Evolutionary conservation across 2,888 invertebrate species (phyloP).

Genomic region (Epirrita christyi): DNA sequence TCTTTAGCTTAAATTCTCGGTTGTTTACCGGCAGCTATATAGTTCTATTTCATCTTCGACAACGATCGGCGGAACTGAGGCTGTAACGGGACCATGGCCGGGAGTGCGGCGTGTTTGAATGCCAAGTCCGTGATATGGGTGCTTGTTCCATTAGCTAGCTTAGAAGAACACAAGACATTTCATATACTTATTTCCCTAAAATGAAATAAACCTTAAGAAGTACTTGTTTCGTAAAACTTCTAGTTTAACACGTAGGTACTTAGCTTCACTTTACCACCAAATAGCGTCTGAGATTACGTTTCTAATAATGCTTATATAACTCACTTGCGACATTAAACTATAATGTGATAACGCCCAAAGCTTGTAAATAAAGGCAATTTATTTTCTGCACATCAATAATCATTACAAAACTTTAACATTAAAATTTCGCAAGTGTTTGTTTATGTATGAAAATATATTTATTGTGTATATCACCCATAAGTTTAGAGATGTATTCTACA

Average conservation of each 20-base stretch:
- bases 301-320: conserved; percentile 36
- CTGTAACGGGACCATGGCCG: conserved; percentile 55
- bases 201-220: no score
- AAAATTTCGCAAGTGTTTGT: conserved; percentile 15
- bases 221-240: background rate
- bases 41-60: conserved; percentile 35
- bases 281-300: conserved; percentile 35
- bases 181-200: background rate
- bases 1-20: conserved; percentile 29
- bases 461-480: conserved; percentile 29
- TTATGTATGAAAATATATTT: conserved; percentile 24
- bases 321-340: conserved; percentile 40
- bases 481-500: conserved; percentile 39
- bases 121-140: conserved; percentile 32
- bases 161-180: background rate
- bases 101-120: conserved; percentile 45
- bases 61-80: conserved; percentile 38
- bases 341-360: conserved; percentile 37
- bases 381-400: conserved; percentile 36
- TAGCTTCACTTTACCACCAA: conserved; percentile 22
- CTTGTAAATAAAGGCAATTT: conserved; percentile 34
- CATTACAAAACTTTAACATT: conserved; percentile 26
- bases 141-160: conserved; percentile 18
- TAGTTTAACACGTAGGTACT: background rate
- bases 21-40: conserved; percentile 27